Conservation (phyloP, 1,140 invertebrate species). For the Cotesia typhae region DNA sequence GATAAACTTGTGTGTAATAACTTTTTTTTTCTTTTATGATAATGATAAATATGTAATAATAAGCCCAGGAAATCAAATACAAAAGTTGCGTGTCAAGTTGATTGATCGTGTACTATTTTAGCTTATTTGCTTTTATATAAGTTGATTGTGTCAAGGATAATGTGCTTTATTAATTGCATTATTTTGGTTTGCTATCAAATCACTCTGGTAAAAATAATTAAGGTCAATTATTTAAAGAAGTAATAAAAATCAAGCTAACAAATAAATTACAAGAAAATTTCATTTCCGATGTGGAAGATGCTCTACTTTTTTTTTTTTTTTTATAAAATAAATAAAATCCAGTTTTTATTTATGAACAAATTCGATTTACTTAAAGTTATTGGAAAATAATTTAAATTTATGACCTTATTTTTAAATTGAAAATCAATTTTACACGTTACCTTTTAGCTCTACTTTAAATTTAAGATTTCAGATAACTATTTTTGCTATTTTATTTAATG, state of each 20-base stretch:
- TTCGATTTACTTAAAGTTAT: too few species aligned
- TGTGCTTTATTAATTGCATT: too few species aligned
- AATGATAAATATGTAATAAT: slow-evolving; percentile 1
- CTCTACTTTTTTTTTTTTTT: neutral
- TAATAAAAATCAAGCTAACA: neutral
- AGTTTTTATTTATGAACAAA: too few species aligned
- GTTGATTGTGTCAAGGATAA: neutral
- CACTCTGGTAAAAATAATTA: too few species aligned
- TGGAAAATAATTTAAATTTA: too few species aligned
- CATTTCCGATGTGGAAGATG: neutral
- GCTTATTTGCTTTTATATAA: slow-evolving; percentile 3
- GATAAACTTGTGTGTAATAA: neutral
- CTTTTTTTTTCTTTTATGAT: neutral
- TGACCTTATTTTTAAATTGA: too few species aligned
- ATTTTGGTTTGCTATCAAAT: too few species aligned
- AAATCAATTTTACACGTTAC: too few species aligned
- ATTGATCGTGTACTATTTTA: slow-evolving; percentile 18
- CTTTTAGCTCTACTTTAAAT: slow-evolving; percentile 15
- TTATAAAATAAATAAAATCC: neutral
- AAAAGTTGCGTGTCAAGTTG: slow-evolving; percentile 32
- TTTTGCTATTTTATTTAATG: neutral
- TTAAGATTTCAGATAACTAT: neutral
- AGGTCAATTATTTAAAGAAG: too few species aligned
- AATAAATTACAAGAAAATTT: neutral
- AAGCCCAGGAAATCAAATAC: slow-evolving; percentile 29